Evolutionary conservation across 2,888 invertebrate species (phyloP).

Genomic region (Parthenolecanium corni): DNA sequence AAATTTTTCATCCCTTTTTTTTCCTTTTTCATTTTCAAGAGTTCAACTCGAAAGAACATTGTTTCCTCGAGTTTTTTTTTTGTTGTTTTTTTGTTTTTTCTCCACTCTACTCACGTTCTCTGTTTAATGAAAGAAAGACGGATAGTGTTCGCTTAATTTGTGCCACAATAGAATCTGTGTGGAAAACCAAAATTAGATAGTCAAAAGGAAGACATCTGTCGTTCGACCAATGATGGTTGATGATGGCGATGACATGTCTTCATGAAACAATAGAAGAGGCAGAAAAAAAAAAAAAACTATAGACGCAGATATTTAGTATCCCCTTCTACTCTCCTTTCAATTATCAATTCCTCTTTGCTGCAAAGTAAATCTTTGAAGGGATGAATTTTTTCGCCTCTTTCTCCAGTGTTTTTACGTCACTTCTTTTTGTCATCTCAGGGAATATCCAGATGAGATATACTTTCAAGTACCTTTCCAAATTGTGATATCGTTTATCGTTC

Average conservation of each 20-base stretch:
- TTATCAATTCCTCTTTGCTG: too few species aligned
- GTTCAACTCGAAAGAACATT: neutral
- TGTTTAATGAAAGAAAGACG: too few species aligned
- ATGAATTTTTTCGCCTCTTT: too few species aligned
- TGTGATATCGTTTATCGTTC: conserved; percentile 26
- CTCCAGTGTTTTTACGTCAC: too few species aligned
- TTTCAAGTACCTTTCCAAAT: conserved; percentile 11
- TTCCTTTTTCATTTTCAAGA: conserved; percentile 1
- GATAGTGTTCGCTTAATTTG: too few species aligned
- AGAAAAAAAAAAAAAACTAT: neutral
- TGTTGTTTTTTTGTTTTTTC: too few species aligned
- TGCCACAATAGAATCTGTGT: too few species aligned
- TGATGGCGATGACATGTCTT: conserved; percentile 11
- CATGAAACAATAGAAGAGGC: conserved; percentile 11
- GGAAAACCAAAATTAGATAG: conserved; percentile 14
- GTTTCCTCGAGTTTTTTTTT: neutral
- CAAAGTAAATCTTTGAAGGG: too few species aligned
- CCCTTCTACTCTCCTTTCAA: too few species aligned
- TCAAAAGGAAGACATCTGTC: conserved; percentile 24
- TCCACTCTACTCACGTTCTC: too few species aligned
- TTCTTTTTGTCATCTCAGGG: conserved; percentile 18
- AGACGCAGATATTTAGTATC: too few species aligned
- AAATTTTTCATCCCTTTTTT: too few species aligned
- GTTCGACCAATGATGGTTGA: conserved; percentile 5
- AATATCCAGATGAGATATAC: conserved; percentile 11